Evolutionary conservation across 2,888 invertebrate species (phyloP).

Genomic region (Bedellia somnulentella): DNA sequence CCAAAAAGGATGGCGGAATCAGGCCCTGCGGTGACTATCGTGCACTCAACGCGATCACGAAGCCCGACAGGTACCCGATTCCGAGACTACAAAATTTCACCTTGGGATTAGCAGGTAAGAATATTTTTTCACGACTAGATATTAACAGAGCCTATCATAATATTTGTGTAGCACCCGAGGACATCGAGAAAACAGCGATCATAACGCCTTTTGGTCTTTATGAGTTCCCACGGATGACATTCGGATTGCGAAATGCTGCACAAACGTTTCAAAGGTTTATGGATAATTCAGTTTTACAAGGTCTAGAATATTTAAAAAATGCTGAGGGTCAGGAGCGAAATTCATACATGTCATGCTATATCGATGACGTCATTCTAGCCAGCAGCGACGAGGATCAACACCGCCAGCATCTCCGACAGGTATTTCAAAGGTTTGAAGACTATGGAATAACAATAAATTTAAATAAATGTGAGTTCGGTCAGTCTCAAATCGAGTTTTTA

Average conservation of each 20-base stretch:
- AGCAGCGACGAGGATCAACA: constrained; percentile 8
- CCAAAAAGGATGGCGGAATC: constrained; percentile 13
- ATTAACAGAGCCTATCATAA: constrained; percentile 20
- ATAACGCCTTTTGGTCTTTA: constrained; percentile 20
- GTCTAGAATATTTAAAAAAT: constrained; percentile 13
- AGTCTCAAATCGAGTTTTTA: constrained; percentile 9
- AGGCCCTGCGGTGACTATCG: constrained; percentile 23
- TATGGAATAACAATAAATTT: constrained; percentile 11
- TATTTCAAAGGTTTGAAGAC: constrained; percentile 9
- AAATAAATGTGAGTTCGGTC: constrained; percentile 9
- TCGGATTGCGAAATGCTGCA: constrained; percentile 19
- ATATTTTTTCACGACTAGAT: constrained; percentile 17
- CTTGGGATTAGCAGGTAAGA: constrained; percentile 9
- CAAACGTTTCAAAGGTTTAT: constrained; percentile 19
- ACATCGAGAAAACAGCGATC: constrained; percentile 24
- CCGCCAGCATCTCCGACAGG: constrained; percentile 7
- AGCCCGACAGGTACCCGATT: constrained; percentile 19
- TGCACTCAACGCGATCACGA: too few species aligned
- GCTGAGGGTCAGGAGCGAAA: too few species aligned
- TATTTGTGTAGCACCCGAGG: constrained; percentile 19
- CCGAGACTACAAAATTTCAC: constrained; percentile 18
- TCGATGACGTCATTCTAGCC: constrained; percentile 18
- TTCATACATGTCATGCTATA: constrained; percentile 13
- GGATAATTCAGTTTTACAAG: constrained; percentile 10
- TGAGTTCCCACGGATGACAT: constrained; percentile 18